Base-by-base conservation (phyloP, 64 coral and sea anemone species). In the Dendrophyllia cribrosa region DNA sequence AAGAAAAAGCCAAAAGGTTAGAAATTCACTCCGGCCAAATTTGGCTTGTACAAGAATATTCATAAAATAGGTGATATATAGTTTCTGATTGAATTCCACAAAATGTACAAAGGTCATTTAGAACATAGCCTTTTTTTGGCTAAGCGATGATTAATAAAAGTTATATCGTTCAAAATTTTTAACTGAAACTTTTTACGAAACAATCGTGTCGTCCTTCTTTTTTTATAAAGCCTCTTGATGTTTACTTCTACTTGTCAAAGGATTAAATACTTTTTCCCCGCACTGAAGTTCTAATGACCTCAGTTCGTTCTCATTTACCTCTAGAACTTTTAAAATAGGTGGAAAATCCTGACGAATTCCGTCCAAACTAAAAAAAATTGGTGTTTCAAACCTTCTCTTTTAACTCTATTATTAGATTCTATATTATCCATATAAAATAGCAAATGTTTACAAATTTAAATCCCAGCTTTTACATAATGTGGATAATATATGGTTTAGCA, bases 271-370 rank as follows among this genome's bases (percentile, higher is more conserved):
- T n/a, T 10, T 56, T 56, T 56, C 53, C 53, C 53, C 53, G 10
- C 53, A 56, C 53, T 56, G 53, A 56, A 70, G 6, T 21, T 21
- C 21, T 70, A 21, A 21, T 70, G 66, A 70, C 66, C 66, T 9
- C 66, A 70, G 10, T 70, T 70, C 1, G 66, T 70, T 70, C 66
- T 70, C 66, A 70, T 70, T 70, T 70, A 70, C 66, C 66, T 70
- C 66, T 70, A 70, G n/a, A 6, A 20, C n/a, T 70, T 70, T 70
- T 70, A 70, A 7, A 23, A 24, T 23, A 24, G 66, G 66, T 70
- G 66, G 66, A 70, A 70, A 24, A 70, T 20, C 66, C 66, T 70
- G 66, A 23, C 66, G 66, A 70, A 70, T 70, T 70, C 66, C 66
- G 66, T 70, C 20, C 66, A 70, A 70, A 70, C 66, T 70, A 70